Percentiles rank a stretch among this genome's conserved stretches.
phyloP scores from a whole-genome alignment of 2,888 invertebrate genomes.

The Drosophila colorata region DNA sequence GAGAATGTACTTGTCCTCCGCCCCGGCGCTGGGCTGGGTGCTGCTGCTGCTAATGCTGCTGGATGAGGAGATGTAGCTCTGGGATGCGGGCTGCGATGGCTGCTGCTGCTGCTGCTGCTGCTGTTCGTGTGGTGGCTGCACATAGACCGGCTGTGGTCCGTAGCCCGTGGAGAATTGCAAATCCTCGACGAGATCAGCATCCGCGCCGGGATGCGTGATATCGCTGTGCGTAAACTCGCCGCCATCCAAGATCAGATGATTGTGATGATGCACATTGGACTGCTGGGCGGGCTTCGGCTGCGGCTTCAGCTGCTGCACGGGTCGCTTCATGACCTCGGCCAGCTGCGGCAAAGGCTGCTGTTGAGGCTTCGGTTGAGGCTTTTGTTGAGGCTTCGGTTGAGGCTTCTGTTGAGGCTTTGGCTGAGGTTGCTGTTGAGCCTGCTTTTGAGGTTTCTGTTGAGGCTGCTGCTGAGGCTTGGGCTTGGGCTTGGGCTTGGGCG shows the following conservation, averaged over 20 bases:
- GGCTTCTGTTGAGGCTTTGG: constrained; percentile 35
- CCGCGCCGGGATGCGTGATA: constrained; percentile 88
- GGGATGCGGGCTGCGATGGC: constrained; percentile 83
- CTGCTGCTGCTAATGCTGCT: constrained; percentile 27
- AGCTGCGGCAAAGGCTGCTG: constrained; percentile 55
- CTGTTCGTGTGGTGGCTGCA: constrained; percentile 80
- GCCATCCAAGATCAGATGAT: constrained; percentile 74
- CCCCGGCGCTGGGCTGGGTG: constrained; percentile 31
- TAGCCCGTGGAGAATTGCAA: constrained; percentile 86
- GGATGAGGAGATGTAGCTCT: constrained; percentile 84
- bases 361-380: constrained; percentile 8
- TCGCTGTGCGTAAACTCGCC: constrained; percentile 87
- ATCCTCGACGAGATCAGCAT: constrained; percentile 88
- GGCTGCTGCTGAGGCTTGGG: constrained; percentile 20
- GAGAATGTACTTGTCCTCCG: constrained; percentile 84
- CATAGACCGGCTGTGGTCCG: constrained; percentile 82
- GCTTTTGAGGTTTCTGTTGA: neutral
- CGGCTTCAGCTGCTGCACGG: constrained; percentile 44
- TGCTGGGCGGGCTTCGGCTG: constrained; percentile 43
- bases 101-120: constrained; percentile 78
- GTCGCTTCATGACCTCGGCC: constrained; percentile 62
- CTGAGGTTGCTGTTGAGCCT: neutral
- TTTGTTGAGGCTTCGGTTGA: constrained; percentile 3
- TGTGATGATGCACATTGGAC: constrained; percentile 69
- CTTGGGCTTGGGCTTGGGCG: constrained; percentile 39